phyloP scores from a whole-genome alignment of 2,888 invertebrate species.

The Leptura quadrifasciata region DNA sequence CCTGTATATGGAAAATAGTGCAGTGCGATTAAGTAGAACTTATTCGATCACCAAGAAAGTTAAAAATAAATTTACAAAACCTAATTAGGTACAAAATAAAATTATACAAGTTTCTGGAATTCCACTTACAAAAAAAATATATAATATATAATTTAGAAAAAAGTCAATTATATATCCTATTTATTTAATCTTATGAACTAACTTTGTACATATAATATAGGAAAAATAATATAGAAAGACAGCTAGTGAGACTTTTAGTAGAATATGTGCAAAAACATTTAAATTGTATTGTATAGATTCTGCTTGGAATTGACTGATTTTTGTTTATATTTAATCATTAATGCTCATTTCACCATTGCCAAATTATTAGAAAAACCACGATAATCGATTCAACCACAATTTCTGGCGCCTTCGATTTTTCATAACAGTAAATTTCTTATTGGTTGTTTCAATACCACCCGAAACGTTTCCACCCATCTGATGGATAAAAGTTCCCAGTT shows the following conservation, averaged over 20 bases:
- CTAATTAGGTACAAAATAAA: not conserved
- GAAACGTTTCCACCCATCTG: no score
- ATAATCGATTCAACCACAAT: no score
- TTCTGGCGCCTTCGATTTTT: no score
- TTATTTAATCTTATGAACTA: constrained; percentile 54
- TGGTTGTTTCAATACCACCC: no score
- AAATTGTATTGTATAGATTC: constrained; percentile 32
- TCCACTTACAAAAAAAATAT: constrained; percentile 31
- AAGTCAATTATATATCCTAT: constrained; percentile 39
- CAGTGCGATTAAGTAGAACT: constrained; percentile 17
- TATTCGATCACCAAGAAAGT: constrained; percentile 8
- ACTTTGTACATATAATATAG: constrained; percentile 58
- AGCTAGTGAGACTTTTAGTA: constrained; percentile 54
- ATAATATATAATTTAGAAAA: constrained; percentile 12
- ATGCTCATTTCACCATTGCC: constrained; percentile 24
- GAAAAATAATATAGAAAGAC: constrained; percentile 55
- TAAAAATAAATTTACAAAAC: not conserved
- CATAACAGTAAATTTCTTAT: no score
- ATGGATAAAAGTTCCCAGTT: no score
- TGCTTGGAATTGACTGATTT: constrained; percentile 52
- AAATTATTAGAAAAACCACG: constrained; percentile 21
- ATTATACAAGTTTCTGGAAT: not conserved
- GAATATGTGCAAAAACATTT: constrained; percentile 51
- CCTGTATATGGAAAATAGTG: constrained; percentile 35
- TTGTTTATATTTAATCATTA: constrained; percentile 32